Evolutionary conservation across 2,113 vertebrate species (phyloP).

Genomic region (Oceanites oceanicus): DNA sequence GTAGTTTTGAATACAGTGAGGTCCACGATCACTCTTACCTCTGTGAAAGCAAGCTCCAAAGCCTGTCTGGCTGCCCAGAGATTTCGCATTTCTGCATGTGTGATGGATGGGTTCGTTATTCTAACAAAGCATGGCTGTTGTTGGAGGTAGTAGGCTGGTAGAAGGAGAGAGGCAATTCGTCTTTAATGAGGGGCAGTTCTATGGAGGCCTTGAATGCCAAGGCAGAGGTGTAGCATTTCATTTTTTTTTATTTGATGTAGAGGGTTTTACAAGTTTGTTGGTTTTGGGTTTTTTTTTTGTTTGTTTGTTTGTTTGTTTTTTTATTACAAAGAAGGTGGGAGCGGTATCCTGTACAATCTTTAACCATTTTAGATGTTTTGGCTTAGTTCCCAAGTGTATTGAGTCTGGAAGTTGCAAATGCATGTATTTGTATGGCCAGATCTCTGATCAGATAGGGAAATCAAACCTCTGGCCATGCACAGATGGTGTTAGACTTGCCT

Average conservation of each 20-base stretch:
- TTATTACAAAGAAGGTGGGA: neutral
- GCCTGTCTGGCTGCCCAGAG: neutral
- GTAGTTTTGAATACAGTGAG: neutral
- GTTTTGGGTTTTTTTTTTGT: too few species aligned
- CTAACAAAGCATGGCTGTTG: neutral
- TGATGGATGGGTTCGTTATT: neutral
- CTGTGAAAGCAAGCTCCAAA: neutral
- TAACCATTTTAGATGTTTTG: neutral
- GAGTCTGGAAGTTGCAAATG: neutral
- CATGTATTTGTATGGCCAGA: neutral
- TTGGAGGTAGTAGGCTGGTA: constrained; percentile 1
- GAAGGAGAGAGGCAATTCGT: neutral
- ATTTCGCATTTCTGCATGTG: neutral
- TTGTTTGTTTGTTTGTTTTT: too few species aligned
- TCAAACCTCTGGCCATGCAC: neutral
- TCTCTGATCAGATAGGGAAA: neutral
- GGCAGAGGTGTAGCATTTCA: neutral
- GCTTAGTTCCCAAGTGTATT: neutral
- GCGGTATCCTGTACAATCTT: neutral
- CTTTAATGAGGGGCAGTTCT: constrained; percentile 6
- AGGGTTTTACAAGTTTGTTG: too few species aligned
- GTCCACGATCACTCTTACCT: neutral
- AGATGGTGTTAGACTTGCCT: neutral
- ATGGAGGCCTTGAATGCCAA: neutral
- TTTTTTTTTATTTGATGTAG: neutral